Conservation (phyloP, 2,888 invertebrate genomes). For the Stegophylla sp. region DNA sequence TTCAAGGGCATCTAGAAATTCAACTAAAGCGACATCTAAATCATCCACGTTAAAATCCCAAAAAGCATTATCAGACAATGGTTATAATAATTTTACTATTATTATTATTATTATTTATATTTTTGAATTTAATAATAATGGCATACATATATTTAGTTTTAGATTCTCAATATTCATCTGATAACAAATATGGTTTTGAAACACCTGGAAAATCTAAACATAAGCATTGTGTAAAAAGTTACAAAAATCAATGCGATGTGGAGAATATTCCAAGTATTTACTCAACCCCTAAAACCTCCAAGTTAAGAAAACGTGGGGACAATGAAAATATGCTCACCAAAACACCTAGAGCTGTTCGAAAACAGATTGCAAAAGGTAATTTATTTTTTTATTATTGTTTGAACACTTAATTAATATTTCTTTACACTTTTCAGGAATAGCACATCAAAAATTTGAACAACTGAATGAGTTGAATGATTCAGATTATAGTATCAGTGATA, state of each 20-base stretch:
- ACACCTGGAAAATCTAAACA: slow-evolving; percentile 37
- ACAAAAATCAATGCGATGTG: not conserved
- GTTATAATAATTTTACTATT: too few species aligned
- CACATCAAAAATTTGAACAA: slow-evolving; percentile 62
- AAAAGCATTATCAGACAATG: slow-evolving; percentile 6
- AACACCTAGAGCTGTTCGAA: slow-evolving; percentile 41
- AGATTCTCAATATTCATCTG: not conserved
- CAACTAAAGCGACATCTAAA: slow-evolving; percentile 8
- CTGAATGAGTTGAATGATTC: slow-evolving; percentile 62
- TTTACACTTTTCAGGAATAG: slow-evolving; percentile 61
- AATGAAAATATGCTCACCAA: not conserved
- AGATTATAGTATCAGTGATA: slow-evolving; percentile 63
- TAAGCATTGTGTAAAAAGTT: not conserved
- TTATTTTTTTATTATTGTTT: not conserved
- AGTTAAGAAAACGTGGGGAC: not conserved
- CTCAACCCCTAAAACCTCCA: slow-evolving; percentile 12
- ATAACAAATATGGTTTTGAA: not conserved
- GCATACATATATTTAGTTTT: not conserved
- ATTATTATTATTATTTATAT: too few species aligned
- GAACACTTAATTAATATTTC: not conserved
- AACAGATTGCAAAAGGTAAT: slow-evolving; percentile 61
- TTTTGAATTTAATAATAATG: not conserved
- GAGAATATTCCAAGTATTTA: not conserved
- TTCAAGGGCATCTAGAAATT: not conserved
- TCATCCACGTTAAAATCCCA: not conserved